A percentile compares a stretch with the other conserved stretches of the same genome.
Conservation (phyloP, 2,888 invertebrate species). For the Catotricha subobsoleta region DNA sequence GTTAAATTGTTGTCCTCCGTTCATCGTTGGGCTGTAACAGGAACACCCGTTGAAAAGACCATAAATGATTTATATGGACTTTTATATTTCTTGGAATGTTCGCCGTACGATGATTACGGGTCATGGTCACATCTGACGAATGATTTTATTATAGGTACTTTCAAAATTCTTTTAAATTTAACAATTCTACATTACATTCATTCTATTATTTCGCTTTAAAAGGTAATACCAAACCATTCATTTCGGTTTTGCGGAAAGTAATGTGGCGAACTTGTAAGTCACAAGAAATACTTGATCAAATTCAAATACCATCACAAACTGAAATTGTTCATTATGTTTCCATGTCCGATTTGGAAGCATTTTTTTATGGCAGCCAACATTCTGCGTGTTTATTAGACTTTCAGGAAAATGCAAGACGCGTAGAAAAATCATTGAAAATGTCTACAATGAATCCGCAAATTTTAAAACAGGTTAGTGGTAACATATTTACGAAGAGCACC, state of each 20-base stretch:
- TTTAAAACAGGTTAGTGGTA: conserved; percentile 23
- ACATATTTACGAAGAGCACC: neutral
- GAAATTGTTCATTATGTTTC: conserved; percentile 38
- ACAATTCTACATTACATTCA: neutral
- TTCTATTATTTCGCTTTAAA: too few species aligned
- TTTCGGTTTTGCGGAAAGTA: conserved; percentile 33
- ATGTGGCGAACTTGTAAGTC: conserved; percentile 54
- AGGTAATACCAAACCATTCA: conserved; percentile 18
- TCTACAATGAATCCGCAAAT: conserved; percentile 30
- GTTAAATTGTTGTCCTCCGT: conserved; percentile 29
- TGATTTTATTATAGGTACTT: neutral
- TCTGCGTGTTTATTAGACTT: conserved; percentile 33
- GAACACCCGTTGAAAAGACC: conserved; percentile 47
- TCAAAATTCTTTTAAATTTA: neutral
- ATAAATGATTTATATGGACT: conserved; percentile 31
- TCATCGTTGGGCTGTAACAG: conserved; percentile 58
- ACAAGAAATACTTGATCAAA: conserved; percentile 42
- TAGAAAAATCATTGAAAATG: conserved; percentile 29
- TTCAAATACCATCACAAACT: conserved; percentile 45
- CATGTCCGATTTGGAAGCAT: conserved; percentile 53
- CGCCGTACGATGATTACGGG: conserved; percentile 14
- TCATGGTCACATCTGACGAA: neutral
- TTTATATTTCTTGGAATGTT: conserved; percentile 28
- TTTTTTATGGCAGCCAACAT: conserved; percentile 50
- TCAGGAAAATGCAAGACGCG: conserved; percentile 27